Percentiles rank a stretch among this genome's conserved stretches.
Conservation (phyloP, 2,113 vertebrate genomes). For the Corydoras maculifer region DNA sequence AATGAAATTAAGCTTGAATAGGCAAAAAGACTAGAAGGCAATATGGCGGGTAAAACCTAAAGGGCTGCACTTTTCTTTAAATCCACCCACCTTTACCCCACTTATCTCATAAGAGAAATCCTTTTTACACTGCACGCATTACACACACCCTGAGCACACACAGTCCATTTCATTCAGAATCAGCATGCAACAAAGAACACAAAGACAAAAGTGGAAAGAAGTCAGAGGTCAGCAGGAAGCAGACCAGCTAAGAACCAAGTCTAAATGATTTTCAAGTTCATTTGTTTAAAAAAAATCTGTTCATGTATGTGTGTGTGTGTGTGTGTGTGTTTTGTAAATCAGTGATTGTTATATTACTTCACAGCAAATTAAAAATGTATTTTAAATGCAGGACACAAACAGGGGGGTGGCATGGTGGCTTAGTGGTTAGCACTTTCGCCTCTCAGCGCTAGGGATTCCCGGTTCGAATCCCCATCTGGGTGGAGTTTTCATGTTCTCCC, state of each 20-base stretch:
- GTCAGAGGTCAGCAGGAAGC: conserved; percentile 65
- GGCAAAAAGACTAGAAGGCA: conserved; percentile 11
- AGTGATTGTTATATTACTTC: too few relatives aligned
- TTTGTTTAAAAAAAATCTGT: conserved; percentile 69
- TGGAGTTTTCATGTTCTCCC: too few relatives aligned
- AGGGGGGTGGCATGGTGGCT: too few relatives aligned
- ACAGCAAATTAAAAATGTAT: too few relatives aligned
- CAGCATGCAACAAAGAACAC: conserved; percentile 37
- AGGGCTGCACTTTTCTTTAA: conserved; percentile 25
- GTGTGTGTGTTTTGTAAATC: too few relatives aligned
- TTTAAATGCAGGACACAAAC: too few relatives aligned
- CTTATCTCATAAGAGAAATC: conserved; percentile 17
- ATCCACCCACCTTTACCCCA: conserved; percentile 10
- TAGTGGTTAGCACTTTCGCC: too few relatives aligned
- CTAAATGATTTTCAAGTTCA: conserved; percentile 65
- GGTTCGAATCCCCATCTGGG: too few relatives aligned
- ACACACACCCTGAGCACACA: conserved; percentile 8
- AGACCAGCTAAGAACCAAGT: conserved; percentile 51
- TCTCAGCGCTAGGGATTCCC: too few relatives aligned
- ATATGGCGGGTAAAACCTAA: conserved; percentile 19
- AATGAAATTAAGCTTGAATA: conserved; percentile 20
- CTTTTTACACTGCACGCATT: conserved; percentile 2
- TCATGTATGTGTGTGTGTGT: not conserved
- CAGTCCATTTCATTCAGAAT: conserved; percentile 3
- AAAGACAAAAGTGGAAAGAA: conserved; percentile 60